phyloP scores from a whole-genome alignment of 2,113 vertebrate genomes.

The Perccottus glenii region DNA sequence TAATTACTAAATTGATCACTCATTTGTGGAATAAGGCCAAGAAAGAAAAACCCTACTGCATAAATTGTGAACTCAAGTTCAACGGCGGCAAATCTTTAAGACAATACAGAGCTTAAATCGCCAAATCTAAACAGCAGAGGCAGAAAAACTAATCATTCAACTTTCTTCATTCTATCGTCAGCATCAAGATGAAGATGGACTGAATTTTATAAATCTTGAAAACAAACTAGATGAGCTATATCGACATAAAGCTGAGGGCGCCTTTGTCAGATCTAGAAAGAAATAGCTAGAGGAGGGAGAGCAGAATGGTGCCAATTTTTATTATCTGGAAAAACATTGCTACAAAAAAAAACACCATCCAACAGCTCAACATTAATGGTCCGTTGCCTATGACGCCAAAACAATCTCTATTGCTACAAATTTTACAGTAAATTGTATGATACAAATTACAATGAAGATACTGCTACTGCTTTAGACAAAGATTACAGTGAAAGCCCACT shows the following conservation, averaged over 20 bases:
- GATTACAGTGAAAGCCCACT: background rate
- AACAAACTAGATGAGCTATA: background rate
- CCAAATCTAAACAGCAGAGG: background rate
- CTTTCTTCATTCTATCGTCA: background rate
- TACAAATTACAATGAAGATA: background rate
- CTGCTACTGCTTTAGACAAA: background rate
- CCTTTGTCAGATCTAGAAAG: background rate
- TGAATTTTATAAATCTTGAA: background rate
- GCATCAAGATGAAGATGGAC: background rate
- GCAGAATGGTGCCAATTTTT: slow-evolving; percentile 1
- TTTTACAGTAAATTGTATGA: background rate
- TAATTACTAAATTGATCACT: too few species aligned
- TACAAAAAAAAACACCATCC: background rate
- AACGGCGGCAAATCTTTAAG: too few species aligned
- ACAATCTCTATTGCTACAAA: too few species aligned
- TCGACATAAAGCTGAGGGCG: background rate
- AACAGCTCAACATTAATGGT: background rate
- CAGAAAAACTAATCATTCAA: background rate
- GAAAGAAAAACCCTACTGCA: too few species aligned
- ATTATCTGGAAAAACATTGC: background rate
- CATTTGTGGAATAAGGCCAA: too few species aligned
- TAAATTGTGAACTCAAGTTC: too few species aligned
- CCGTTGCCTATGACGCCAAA: too few species aligned
- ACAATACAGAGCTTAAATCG: background rate
- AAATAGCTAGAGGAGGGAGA: slow-evolving; percentile 4